phyloP scores from a whole-genome alignment of 2,888 invertebrate genomes.

The Campoplex nolae region DNA sequence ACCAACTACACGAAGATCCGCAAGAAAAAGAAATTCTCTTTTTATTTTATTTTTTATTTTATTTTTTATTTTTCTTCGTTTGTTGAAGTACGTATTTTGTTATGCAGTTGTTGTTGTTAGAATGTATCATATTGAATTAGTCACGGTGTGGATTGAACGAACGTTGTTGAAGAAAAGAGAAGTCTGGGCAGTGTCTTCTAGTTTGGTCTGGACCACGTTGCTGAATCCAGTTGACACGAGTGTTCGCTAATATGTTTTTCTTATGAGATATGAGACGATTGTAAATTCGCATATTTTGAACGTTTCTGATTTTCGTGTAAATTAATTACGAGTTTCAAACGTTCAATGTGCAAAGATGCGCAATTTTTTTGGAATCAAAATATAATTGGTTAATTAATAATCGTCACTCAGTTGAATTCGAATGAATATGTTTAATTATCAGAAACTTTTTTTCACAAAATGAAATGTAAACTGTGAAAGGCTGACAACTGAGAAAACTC shows the following conservation, averaged over 20 bases:
- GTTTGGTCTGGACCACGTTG: background rate
- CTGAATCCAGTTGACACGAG: background rate
- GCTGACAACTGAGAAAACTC: background rate
- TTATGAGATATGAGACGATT: background rate
- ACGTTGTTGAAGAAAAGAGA: background rate
- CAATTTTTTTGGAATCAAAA: background rate
- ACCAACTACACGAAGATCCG: constrained; percentile 26
- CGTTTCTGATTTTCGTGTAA: background rate
- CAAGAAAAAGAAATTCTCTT: constrained; percentile 9
- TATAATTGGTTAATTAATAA: too few relatives aligned
- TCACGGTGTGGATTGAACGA: background rate
- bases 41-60: constrained; percentile 26
- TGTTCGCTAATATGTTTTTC: background rate
- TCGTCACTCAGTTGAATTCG: too few relatives aligned
- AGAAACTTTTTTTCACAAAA: too few relatives aligned
- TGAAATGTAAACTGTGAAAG: too few relatives aligned
- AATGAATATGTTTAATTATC: too few relatives aligned
- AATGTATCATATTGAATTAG: constrained; percentile 37
- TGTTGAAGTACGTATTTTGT: constrained; percentile 51
- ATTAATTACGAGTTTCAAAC: background rate
- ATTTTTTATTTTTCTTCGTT: constrained; percentile 28
- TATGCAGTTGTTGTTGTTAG: constrained; percentile 57
- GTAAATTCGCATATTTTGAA: background rate
- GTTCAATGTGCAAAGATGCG: background rate
- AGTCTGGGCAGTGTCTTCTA: background rate